Conservation (phyloP, 1,140 invertebrate species). For the Ridgeia piscesae region DNA sequence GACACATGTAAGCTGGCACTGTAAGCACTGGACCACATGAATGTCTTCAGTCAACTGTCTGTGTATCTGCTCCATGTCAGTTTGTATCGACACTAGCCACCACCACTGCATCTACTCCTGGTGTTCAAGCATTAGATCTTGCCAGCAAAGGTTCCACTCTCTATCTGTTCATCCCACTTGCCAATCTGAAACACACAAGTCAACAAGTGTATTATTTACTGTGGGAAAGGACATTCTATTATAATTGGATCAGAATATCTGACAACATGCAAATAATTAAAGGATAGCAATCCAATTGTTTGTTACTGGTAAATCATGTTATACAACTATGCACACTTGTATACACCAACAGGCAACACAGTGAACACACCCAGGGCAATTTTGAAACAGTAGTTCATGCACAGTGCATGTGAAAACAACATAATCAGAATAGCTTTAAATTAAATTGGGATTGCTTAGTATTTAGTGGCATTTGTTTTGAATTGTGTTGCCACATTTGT, state of each 20-base stretch:
- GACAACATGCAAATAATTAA: neutral
- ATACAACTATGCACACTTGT: neutral
- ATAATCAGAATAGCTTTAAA: no score
- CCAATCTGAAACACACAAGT: slow-evolving; percentile 62
- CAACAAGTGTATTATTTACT: neutral
- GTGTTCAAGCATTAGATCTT: slow-evolving; percentile 53
- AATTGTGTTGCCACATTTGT: no score
- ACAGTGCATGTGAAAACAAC: no score
- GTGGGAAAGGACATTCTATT: slow-evolving; percentile 8
- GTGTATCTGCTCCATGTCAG: neutral
- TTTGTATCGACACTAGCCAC: neutral
- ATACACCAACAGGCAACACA: no score
- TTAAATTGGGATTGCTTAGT: no score
- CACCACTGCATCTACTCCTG: neutral
- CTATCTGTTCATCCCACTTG: slow-evolving; percentile 86
- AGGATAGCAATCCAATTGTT: neutral
- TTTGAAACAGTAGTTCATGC: no score
- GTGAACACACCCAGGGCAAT: no score
- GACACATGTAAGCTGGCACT: neutral
- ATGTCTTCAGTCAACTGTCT: neutral
- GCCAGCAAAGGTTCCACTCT: slow-evolving; percentile 79
- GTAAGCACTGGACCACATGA: neutral
- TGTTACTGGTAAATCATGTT: neutral
- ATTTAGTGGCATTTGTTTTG: no score
- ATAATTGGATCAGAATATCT: neutral